A percentile compares a stretch with the other conserved stretches of the same genome.
Conservation (phyloP, 2,888 invertebrate species). For the Lypha dubia region DNA sequence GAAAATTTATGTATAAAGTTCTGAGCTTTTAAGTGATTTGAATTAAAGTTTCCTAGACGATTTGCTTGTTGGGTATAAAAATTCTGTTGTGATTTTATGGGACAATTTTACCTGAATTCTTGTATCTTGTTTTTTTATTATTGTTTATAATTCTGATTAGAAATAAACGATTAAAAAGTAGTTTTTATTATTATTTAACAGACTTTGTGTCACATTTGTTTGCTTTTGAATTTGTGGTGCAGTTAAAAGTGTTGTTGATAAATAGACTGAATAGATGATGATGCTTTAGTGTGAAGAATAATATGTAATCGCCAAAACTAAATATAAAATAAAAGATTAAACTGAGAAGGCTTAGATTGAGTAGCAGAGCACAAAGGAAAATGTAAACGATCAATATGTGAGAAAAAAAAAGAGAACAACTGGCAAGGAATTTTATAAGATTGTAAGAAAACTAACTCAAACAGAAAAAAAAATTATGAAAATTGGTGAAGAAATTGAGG, state of each 20-base stretch:
- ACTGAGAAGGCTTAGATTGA: too few relatives aligned
- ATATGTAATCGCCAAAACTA: too few relatives aligned
- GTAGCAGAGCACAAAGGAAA: too few relatives aligned
- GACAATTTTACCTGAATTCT: slow-evolving; percentile 4
- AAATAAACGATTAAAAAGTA: slow-evolving; percentile 58
- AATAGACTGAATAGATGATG: not conserved
- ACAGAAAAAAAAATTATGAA: too few relatives aligned
- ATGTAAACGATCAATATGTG: too few relatives aligned
- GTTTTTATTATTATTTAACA: slow-evolving; percentile 58
- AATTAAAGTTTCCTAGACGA: not conserved
- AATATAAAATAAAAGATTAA: too few relatives aligned
- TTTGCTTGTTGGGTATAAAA: not conserved
- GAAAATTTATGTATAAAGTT: not conserved
- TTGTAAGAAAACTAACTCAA: too few relatives aligned
- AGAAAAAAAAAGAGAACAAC: too few relatives aligned
- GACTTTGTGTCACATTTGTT: slow-evolving; percentile 61
- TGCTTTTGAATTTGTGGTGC: slow-evolving; percentile 49
- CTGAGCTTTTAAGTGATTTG: not conserved
- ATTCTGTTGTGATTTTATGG: slow-evolving; percentile 41
- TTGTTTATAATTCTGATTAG: slow-evolving; percentile 28
- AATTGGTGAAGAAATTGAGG: too few relatives aligned
- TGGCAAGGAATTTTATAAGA: too few relatives aligned
- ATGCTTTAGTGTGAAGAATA: too few relatives aligned
- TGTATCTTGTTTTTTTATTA: slow-evolving; percentile 20
- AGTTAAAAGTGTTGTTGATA: slow-evolving; percentile 39